phyloP scores from a whole-genome alignment of 1,140 invertebrate genomes.

The Amphibalanus amphitrite region DNA sequence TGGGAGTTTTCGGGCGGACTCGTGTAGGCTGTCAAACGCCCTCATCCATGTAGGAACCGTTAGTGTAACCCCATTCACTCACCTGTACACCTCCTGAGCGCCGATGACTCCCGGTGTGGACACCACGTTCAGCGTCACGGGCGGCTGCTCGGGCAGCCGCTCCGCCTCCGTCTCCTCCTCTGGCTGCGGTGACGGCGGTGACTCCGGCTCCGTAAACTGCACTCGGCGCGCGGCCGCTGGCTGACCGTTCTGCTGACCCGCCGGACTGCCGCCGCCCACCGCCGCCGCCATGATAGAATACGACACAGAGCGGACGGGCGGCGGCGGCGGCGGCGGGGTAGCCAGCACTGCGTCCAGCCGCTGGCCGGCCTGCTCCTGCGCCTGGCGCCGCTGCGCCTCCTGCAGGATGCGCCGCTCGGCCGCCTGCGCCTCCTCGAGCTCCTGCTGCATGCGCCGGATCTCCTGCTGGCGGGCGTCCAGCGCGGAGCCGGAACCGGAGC shows the following conservation, averaged over 20 bases:
- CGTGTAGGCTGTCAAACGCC: too few relatives aligned
- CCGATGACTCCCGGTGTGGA: constrained; percentile 78
- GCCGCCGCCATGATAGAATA: constrained; percentile 10
- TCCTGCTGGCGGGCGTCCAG: constrained; percentile 23
- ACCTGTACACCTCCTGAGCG: constrained; percentile 82
- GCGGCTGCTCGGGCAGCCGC: constrained; percentile 15
- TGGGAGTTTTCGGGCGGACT: too few relatives aligned
- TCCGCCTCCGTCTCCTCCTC: constrained; percentile 12
- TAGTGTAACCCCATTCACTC: constrained; percentile 17
- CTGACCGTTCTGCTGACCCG: neutral
- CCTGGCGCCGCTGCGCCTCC: constrained; percentile 25
- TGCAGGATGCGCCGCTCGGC: constrained; percentile 24
- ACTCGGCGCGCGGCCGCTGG: neutral
- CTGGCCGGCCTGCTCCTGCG: constrained; percentile 15
- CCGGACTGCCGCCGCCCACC: too few relatives aligned
- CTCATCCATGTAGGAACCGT: too few relatives aligned
- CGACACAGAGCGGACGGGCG: constrained; percentile 18
- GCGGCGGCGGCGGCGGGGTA: constrained; percentile 13
- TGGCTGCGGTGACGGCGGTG: constrained; percentile 10
- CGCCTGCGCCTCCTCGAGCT: constrained; percentile 24
- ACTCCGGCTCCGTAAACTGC: neutral
- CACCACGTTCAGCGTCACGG: constrained; percentile 26
- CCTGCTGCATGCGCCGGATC: constrained; percentile 23
- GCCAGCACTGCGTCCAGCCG: constrained; percentile 6
- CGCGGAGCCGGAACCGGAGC: too few relatives aligned